A percentile compares a stretch with the other conserved stretches of the same genome.
Conservation (phyloP, 2,113 vertebrate species). For the Cyprinodon tularosa region DNA sequence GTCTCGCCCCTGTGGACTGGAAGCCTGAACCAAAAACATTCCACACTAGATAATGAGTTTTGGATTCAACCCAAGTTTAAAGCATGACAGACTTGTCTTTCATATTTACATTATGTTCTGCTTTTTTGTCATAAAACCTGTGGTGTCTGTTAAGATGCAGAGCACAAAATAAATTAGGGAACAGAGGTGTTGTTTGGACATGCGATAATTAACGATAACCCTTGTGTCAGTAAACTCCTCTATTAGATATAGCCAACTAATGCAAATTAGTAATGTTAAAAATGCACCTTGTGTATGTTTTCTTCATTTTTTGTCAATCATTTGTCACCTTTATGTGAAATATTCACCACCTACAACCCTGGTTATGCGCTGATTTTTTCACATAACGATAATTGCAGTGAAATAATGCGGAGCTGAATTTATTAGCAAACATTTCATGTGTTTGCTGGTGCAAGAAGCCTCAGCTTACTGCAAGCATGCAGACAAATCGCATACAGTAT, state of each 20-base stretch:
- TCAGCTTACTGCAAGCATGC: conserved; percentile 7
- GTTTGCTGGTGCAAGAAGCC: conserved; percentile 16
- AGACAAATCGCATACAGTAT: background rate
- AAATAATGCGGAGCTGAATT: conserved; percentile 24
- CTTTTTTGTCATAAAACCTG: background rate
- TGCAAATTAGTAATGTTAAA: conserved; percentile 46
- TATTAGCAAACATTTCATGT: conserved; percentile 23
- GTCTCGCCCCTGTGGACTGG: conserved; percentile 31
- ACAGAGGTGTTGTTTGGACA: conserved; percentile 16
- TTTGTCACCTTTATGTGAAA: conserved; percentile 13
- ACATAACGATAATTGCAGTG: conserved; percentile 37
- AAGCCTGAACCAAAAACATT: conserved; percentile 6
- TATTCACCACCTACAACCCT: conserved; percentile 46
- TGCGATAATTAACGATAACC: conserved; percentile 31
- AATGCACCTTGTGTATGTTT: conserved; percentile 9
- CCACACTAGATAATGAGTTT: background rate
- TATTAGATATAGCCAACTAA: conserved; percentile 29
- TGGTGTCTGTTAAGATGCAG: background rate
- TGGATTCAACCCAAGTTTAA: conserved; percentile 10
- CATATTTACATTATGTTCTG: background rate
- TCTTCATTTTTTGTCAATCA: conserved; percentile 42
- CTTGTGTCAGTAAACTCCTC: conserved; percentile 16
- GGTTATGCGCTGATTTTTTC: background rate
- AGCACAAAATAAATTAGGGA: conserved; percentile 2
- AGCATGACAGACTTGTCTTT: conserved; percentile 2